Conservation (phyloP, 2,113 vertebrate species). For the Centropristis striata region DNA sequence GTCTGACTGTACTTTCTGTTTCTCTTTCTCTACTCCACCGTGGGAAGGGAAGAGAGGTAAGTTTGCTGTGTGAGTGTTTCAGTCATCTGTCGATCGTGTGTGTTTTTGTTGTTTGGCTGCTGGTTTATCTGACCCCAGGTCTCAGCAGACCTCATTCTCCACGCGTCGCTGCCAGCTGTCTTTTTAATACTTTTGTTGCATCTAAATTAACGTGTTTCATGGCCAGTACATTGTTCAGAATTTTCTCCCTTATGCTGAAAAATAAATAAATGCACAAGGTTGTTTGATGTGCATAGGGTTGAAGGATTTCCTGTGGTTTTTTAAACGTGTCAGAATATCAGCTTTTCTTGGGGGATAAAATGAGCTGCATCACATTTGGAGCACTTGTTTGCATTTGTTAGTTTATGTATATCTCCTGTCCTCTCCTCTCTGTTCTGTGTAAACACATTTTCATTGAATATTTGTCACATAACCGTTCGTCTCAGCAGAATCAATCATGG, state of each 20-base stretch:
- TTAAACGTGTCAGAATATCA: no score
- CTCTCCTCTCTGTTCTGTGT: no score
- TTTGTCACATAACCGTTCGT: no score
- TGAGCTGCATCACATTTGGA: no score
- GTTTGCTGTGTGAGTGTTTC: conserved; percentile 1
- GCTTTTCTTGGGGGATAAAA: no score
- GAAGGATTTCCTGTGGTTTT: neutral
- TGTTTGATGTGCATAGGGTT: neutral
- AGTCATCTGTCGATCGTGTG: neutral
- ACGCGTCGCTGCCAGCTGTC: neutral
- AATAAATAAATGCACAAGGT: no score
- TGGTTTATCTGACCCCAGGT: neutral
- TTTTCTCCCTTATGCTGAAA: neutral
- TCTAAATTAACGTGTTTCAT: neutral
- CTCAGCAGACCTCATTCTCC: neutral
- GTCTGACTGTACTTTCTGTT: conserved; percentile 32
- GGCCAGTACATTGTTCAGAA: neutral
- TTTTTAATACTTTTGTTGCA: neutral
- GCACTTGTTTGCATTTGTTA: no score
- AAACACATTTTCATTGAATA: no score
- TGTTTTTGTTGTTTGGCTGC: neutral
- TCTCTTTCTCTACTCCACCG: neutral
- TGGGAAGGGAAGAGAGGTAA: conserved; percentile 77
- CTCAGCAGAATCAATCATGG: no score
- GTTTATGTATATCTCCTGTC: no score